phyloP scores from a whole-genome alignment of 2,797 vertebrate species.

The Lepilemur ruficaudatus region DNA sequence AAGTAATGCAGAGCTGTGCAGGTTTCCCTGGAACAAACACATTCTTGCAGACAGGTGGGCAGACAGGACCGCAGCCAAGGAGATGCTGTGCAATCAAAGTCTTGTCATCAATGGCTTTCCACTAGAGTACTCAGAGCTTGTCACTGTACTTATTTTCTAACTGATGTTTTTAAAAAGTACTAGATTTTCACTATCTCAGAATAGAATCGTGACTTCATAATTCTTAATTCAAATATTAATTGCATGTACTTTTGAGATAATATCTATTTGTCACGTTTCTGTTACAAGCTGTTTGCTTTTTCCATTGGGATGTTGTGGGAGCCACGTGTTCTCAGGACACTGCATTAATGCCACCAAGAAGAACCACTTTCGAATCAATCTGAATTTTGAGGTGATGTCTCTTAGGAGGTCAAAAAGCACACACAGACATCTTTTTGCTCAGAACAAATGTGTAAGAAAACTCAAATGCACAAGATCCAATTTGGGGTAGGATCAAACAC shows the following conservation, averaged over 20 bases:
- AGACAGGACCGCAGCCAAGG: background rate
- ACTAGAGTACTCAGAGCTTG: background rate
- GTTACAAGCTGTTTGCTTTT: background rate
- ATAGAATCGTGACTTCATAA: background rate
- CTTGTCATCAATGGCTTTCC: background rate
- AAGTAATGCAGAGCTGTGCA: background rate
- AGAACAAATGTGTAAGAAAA: slow-evolving; percentile 7
- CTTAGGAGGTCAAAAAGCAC: background rate
- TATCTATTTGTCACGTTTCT: background rate
- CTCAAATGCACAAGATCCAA: background rate
- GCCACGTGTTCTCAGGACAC: background rate
- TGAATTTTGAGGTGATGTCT: background rate
- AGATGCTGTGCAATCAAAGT: background rate
- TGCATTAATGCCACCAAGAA: background rate
- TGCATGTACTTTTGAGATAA: background rate
- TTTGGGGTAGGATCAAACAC: background rate
- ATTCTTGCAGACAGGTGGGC: background rate
- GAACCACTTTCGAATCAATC: background rate
- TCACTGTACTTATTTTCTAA: background rate
- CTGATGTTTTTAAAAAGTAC: background rate
- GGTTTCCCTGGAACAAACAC: background rate
- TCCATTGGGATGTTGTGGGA: background rate
- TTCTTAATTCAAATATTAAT: background rate
- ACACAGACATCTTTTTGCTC: background rate
- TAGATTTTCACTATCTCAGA: background rate